Conservation (phyloP, 2,797 vertebrate species). For the Platalea minor region DNA sequence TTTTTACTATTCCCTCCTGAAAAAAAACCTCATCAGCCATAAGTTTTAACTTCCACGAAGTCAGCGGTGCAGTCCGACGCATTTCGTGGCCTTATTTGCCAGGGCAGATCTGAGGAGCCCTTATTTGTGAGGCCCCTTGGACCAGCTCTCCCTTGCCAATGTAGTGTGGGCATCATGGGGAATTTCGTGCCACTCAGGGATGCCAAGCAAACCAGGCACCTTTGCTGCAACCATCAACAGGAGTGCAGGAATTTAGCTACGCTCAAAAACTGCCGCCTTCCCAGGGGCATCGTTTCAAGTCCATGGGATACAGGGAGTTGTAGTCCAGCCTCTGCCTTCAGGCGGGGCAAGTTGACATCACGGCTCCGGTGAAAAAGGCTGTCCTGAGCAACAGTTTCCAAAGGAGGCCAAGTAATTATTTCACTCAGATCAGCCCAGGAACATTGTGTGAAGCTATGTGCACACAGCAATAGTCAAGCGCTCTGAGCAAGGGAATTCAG, state of each 20-base stretch:
- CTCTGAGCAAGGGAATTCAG: constrained; percentile 8
- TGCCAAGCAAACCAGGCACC: neutral
- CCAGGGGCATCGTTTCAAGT: neutral
- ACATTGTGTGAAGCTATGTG: constrained; percentile 8
- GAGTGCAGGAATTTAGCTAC: neutral
- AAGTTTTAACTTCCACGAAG: neutral
- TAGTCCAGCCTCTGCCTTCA: neutral
- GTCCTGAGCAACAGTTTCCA: neutral
- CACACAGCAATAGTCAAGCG: neutral
- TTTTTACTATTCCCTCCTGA: neutral
- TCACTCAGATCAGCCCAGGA: constrained; percentile 31
- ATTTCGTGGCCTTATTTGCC: neutral
- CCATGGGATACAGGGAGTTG: neutral
- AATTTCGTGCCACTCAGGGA: rapidly evolving
- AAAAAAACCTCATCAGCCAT: neutral
- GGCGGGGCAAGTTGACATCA: neutral
- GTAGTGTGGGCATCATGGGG: rapidly evolving
- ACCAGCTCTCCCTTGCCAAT: neutral
- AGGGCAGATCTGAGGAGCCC: neutral
- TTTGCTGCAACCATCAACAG: rapidly evolving
- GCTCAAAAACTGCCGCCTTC: neutral
- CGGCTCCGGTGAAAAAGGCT: neutral
- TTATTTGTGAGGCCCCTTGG: neutral
- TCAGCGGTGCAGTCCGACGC: rapidly evolving
- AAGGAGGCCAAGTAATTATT: constrained; percentile 20